Evolutionary conservation across 1,140 invertebrate genomes (phyloP), one percentile per base, ranked within the genome.

Genomic region (Pseudobourletiella spinata): DNA sequence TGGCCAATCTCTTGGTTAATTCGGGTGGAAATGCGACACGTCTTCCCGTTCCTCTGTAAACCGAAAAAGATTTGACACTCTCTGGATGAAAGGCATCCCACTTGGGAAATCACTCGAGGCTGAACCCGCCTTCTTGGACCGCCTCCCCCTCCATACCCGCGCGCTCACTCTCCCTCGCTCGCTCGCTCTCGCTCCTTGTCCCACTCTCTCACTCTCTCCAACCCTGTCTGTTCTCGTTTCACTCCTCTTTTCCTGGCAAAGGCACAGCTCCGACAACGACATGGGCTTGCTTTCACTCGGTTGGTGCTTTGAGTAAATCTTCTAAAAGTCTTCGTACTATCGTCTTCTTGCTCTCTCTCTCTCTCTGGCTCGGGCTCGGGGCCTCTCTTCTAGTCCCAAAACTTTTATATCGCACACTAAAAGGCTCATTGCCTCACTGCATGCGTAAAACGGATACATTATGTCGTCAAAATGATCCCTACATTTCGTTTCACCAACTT

Each of bases 1-100:
- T 67, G 66, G 66, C 35, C 66, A 68, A 68, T 65, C 63, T 65
- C 59, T 65, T 65, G 59, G 63, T 68, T 68, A 68, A 68, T 68
- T 68, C 66, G 63, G 56, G 63, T 65, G 63, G 66, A 68, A 68
- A 65, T 65, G 39, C 63, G 62, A 65, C 66, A 67, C 66, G 62
- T 64, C 57, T 57, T 57, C 44, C 52, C 44, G 24, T 44, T 56
- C 59, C 59, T 61, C 51, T 59, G 25, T 39, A 48, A 54, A 59
- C 61, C 62, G 25, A 59, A 64, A 65, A 61, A 64, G 61, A 64
- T 57, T 67, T 67, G 65, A 67, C 65, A 67, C 65, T 67, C 58
- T 61, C 65, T 52, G 18, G 46, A 54, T 64, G 48, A 54, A 51
- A 60, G 26, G 43, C 39, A 63, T 46, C 26, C 57, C 65, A 66